Percentiles rank a stretch among this genome's conserved stretches.
phyloP scores from a whole-genome alignment of 2,888 invertebrate species.

The Limnephilus lunatus region DNA sequence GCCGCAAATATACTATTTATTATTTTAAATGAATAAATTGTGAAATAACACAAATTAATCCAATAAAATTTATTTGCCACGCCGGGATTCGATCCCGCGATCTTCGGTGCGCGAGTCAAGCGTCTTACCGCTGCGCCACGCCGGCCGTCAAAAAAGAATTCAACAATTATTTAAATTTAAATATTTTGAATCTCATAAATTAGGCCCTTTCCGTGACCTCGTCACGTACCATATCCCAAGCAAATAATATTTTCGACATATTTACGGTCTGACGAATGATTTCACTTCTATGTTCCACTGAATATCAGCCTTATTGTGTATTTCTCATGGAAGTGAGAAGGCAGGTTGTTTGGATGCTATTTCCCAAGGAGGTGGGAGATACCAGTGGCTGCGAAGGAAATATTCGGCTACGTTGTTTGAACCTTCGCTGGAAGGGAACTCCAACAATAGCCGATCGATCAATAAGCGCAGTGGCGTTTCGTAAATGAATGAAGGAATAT shows the following conservation, averaged over 20 bases:
- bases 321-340: not conserved
- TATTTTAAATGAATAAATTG: too few relatives aligned
- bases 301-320: not conserved
- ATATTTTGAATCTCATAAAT: not conserved
- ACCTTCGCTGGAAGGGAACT: constrained; percentile 39
- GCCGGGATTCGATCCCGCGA: too few relatives aligned
- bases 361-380: not conserved
- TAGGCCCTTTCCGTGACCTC: not conserved
- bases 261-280: constrained; percentile 2
- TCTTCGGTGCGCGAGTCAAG: too few relatives aligned
- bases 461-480: constrained; percentile 18
- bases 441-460: constrained; percentile 29
- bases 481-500: not conserved
- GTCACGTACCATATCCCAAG: not conserved
- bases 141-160: too few relatives aligned
- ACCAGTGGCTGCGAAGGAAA: not conserved
- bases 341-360: not conserved
- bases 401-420: constrained; percentile 8
- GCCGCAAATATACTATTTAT: too few relatives aligned
- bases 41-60: too few relatives aligned
- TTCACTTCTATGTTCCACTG: not conserved
- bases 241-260: not conserved
- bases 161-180: too few relatives aligned
- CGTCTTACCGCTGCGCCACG: too few relatives aligned
- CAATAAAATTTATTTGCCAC: too few relatives aligned